A percentile compares a stretch with the other conserved stretches of the same genome.
Conservation (phyloP, 2,797 vertebrate genomes). For the Spheniscus humboldti region DNA sequence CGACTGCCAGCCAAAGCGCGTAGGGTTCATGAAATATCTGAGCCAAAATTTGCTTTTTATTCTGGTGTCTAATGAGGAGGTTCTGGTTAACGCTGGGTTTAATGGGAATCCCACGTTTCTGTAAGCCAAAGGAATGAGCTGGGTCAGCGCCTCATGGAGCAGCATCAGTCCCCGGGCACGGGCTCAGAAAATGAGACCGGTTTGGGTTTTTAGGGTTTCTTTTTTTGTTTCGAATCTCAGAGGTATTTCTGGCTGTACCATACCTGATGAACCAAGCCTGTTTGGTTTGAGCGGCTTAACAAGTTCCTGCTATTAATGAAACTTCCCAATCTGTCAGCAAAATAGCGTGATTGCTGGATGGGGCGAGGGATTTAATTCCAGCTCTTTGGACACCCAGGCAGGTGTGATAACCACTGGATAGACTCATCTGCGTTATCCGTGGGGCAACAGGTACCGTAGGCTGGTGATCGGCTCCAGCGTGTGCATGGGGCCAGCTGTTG, state of each 20-base stretch:
- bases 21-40: not conserved
- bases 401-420: not conserved
- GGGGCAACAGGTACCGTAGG: not conserved
- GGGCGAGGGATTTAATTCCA: not conserved
- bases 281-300: not conserved
- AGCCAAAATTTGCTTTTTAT: not conserved
- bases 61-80: not conserved
- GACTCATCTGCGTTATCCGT: accelerated
- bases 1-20: not conserved
- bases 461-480: not conserved
- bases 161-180: not conserved
- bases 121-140: not conserved
- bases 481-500: not conserved
- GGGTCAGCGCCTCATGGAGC: not conserved
- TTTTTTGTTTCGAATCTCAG: not conserved
- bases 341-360: not conserved
- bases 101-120: not conserved
- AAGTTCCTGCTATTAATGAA: not conserved
- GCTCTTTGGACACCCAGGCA: not conserved
- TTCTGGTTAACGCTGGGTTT: not conserved
- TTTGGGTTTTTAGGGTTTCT: not conserved
- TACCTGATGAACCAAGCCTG: not conserved
- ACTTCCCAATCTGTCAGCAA: not conserved
- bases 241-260: not conserved
- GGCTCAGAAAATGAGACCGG: not conserved